phyloP scores from a whole-genome alignment of 2,797 vertebrate genomes.

The Danio jaintianensis region DNA sequence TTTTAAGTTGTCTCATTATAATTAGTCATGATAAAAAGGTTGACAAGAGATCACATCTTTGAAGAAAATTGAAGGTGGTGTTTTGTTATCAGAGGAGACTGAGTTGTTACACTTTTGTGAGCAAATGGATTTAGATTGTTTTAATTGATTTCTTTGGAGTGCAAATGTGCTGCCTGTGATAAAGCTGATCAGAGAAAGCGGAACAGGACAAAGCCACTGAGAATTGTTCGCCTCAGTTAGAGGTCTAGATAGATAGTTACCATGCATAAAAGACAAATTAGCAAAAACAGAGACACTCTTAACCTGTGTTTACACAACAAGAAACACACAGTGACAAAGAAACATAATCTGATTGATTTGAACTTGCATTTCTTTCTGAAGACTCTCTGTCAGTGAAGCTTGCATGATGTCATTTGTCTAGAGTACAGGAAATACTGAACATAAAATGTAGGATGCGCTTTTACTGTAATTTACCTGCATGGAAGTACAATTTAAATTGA shows the following conservation, averaged over 20 bases:
- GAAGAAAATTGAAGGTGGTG: conserved; percentile 20
- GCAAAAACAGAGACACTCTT: neutral
- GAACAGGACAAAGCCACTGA: conserved; percentile 5
- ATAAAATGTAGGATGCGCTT: too few relatives aligned
- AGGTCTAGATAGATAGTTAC: neutral
- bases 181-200: conserved; percentile 7
- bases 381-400: too few relatives aligned
- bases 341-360: too few relatives aligned
- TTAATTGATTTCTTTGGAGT: conserved; percentile 45
- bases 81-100: conserved; percentile 38
- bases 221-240: neutral
- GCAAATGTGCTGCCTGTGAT: neutral
- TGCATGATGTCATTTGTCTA: too few relatives aligned
- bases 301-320: neutral
- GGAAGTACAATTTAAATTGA: too few relatives aligned
- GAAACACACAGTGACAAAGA: neutral
- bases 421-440: too few relatives aligned
- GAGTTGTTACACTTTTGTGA: conserved; percentile 50
- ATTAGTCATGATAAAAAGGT: conserved; percentile 38
- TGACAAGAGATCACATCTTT: conserved; percentile 13
- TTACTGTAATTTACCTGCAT: too few relatives aligned
- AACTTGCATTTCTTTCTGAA: too few relatives aligned
- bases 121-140: conserved; percentile 24
- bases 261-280: neutral
- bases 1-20: conserved; percentile 37